A percentile compares a stretch with the other conserved stretches of the same genome.
phyloP scores from a whole-genome alignment of 2,888 invertebrate species.

The Hofmannophila pseudospretella region DNA sequence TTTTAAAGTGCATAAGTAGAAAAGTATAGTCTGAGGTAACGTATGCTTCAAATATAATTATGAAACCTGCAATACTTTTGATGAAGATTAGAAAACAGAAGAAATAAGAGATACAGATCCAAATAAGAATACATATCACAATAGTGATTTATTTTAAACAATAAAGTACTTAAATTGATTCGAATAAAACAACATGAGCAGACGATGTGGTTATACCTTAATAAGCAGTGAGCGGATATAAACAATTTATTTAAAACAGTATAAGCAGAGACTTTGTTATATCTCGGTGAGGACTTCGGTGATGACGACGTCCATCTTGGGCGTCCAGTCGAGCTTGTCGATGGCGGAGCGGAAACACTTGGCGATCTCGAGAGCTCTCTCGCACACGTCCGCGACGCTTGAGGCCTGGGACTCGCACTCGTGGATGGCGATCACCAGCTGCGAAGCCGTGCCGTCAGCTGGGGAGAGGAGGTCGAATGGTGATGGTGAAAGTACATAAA shows the following conservation, averaged over 20 bases:
- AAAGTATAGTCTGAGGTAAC: too few species aligned
- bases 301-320: conserved; percentile 42
- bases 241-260: not conserved
- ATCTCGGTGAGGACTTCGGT: conserved; percentile 48
- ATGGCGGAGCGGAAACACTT: conserved; percentile 51
- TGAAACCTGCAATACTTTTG: too few species aligned
- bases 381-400: conserved; percentile 36
- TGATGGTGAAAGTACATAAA: not conserved
- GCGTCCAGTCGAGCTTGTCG: conserved; percentile 47
- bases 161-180: too few species aligned
- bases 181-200: too few species aligned
- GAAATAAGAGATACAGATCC: too few species aligned
- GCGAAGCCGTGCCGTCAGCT: conserved; percentile 39
- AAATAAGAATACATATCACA: too few species aligned
- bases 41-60: too few species aligned
- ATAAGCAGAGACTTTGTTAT: conserved; percentile 15
- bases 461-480: conserved; percentile 11
- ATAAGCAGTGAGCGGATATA: too few species aligned
- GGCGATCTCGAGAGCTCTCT: conserved; percentile 45
- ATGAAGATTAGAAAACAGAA: too few species aligned
- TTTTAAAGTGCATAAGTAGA: too few species aligned
- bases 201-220: too few species aligned
- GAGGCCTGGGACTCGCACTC: conserved; percentile 39
- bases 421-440: conserved; percentile 39
- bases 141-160: too few species aligned